phyloP scores from a whole-genome alignment of 1,140 invertebrate species.

The Hycleus phaleratus region DNA sequence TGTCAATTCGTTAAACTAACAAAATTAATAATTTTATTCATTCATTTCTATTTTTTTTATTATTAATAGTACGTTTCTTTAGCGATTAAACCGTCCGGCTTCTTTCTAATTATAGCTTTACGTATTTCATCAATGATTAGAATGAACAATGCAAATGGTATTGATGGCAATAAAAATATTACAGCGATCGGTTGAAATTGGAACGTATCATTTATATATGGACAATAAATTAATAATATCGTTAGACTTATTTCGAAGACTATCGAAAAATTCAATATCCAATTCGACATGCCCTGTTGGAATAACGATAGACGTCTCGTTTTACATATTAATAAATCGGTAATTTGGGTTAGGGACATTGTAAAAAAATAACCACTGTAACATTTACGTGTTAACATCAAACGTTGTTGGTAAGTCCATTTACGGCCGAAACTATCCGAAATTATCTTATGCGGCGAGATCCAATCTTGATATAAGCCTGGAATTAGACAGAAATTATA shows the following conservation, averaged over 20 bases:
- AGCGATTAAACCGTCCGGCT: conserved; percentile 70
- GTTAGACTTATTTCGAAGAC: conserved; percentile 60
- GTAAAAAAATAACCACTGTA: conserved; percentile 76
- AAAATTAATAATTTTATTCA: too few relatives aligned
- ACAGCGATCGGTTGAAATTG: conserved; percentile 47
- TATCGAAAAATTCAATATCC: conserved; percentile 61
- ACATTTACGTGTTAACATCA: conserved; percentile 64
- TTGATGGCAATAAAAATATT: conserved; percentile 65
- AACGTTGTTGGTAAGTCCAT: conserved; percentile 61
- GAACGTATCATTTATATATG: conserved; percentile 56
- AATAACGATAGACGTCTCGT: conserved; percentile 68
- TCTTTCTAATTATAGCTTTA: conserved; percentile 61
- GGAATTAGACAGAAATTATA: not conserved
- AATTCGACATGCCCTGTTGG: conserved; percentile 72
- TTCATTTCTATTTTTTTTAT: too few relatives aligned
- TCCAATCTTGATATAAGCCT: conserved; percentile 3
- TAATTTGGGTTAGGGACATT: conserved; percentile 72
- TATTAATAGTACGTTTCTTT: conserved; percentile 71
- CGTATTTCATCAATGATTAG: conserved; percentile 68
- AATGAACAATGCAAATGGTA: conserved; percentile 69
- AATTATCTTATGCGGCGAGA: not conserved
- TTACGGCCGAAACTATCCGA: conserved; percentile 76
- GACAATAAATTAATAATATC: conserved; percentile 58
- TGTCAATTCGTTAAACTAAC: too few relatives aligned
- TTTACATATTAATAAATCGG: conserved; percentile 75